Evolutionary conservation across 2,113 vertebrate species (phyloP).

Genomic region (Guaruba guarouba): DNA sequence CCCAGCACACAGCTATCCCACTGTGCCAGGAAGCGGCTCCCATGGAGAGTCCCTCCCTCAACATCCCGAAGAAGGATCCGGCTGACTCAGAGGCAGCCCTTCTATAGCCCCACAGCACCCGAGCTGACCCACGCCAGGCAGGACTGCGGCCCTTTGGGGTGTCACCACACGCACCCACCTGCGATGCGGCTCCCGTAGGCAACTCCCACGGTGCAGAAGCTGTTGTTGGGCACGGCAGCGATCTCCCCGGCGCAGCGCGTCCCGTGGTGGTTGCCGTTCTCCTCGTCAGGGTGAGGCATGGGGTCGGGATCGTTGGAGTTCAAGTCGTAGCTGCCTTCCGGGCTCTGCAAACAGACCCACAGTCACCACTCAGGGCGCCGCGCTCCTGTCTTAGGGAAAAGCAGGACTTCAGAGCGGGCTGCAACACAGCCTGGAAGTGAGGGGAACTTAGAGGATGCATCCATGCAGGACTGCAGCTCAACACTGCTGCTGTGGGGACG

Average conservation of each 20-base stretch:
- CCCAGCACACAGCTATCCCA: neutral
- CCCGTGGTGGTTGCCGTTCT: slow-evolving; percentile 93
- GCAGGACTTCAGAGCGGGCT: neutral
- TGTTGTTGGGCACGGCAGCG: slow-evolving; percentile 92
- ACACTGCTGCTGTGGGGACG: neutral
- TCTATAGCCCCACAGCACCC: fast-evolving
- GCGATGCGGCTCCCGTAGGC: slow-evolving; percentile 92
- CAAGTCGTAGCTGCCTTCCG: slow-evolving; percentile 95
- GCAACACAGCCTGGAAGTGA: neutral
- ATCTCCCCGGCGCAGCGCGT: slow-evolving; percentile 96
- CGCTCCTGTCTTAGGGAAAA: neutral
- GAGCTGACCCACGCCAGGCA: fast-evolving
- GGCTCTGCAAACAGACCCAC: slow-evolving; percentile 76
- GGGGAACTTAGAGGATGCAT: neutral
- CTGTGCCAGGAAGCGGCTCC: neutral
- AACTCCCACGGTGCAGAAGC: slow-evolving; percentile 93
- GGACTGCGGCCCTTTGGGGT: fast-evolving
- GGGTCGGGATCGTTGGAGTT: slow-evolving; percentile 96
- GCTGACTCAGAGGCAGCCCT: neutral
- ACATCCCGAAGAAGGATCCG: neutral
- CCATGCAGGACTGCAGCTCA: neutral
- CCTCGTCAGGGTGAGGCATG: slow-evolving; percentile 90
- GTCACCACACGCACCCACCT: slow-evolving; percentile 57
- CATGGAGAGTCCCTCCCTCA: neutral
- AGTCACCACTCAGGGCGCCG: fast-evolving